These are phyloP conservation scores for Drosophila aff. DNA, from an alignment of 1,140 invertebrate species.

Conservation along the genomic window DNA sequence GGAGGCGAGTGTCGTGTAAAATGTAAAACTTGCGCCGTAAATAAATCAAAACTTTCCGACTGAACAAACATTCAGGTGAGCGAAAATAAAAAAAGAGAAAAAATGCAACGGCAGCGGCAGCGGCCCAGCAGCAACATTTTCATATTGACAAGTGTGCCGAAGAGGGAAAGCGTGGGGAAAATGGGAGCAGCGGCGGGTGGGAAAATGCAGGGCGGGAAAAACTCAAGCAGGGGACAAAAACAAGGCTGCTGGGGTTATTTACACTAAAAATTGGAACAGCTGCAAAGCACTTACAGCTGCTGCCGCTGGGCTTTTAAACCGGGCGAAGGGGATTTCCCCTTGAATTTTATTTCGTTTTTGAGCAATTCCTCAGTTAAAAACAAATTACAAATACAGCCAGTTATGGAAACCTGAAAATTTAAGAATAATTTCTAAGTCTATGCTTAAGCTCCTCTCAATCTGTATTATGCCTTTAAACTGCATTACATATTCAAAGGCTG, in stretches of 20 bases:
- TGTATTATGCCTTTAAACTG: not conserved
- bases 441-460: not conserved
- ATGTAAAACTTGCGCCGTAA: conserved; percentile 84
- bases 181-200: conserved; percentile 1
- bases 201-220: conserved; percentile 15
- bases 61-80: conserved; percentile 84
- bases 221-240: conserved; percentile 54
- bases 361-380: not conserved
- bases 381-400: not conserved
- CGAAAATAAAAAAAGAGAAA: conserved; percentile 48
- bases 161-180: conserved; percentile 24
- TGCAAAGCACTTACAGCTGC: conserved; percentile 63
- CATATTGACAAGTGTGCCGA: conserved; percentile 75
- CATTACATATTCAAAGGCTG: not conserved
- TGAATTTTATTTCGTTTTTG: conserved; percentile 16
- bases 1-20: conserved; percentile 83
- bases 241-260: conserved; percentile 72
- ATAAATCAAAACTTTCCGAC: conserved; percentile 84
- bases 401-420: not conserved
- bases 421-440: not conserved
- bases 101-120: conserved; percentile 71
- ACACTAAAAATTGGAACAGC: conserved; percentile 82
- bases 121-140: conserved; percentile 53
- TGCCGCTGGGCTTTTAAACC: conserved; percentile 40
- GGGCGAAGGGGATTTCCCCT: conserved; percentile 20